Conservation (phyloP, 2,797 vertebrate genomes). For the Lemur catta region DNA sequence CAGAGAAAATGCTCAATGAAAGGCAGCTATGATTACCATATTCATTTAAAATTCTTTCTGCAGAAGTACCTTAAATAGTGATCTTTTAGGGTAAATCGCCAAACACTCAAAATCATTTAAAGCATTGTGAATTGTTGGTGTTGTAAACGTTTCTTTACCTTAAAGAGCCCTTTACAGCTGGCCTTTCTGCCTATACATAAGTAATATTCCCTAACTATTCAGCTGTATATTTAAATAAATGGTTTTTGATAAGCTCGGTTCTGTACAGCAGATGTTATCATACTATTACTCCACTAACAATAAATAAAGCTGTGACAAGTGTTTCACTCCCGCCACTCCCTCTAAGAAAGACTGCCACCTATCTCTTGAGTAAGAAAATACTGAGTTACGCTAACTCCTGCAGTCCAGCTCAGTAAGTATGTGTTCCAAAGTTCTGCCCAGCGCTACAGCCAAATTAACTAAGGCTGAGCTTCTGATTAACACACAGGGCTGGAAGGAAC, state of each 20-base stretch:
- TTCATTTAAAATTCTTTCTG: neutral
- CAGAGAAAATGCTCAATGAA: neutral
- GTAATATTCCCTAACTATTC: neutral
- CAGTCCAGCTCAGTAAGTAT: constrained; percentile 14
- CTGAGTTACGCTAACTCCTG: neutral
- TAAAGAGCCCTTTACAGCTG: neutral
- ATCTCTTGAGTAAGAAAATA: neutral
- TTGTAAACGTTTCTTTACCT: neutral
- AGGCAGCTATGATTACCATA: neutral
- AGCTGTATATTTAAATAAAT: neutral
- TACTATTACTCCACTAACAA: neutral
- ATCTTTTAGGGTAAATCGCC: neutral
- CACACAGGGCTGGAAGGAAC: constrained; percentile 40
- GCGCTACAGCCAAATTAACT: constrained; percentile 49
- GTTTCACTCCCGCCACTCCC: neutral
- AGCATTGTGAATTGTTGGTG: neutral
- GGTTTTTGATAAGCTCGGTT: neutral
- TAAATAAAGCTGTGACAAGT: neutral
- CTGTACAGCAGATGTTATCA: neutral
- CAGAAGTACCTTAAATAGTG: neutral
- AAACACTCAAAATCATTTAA: constrained; percentile 21
- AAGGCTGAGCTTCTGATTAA: constrained; percentile 78
- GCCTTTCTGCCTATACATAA: constrained; percentile 11
- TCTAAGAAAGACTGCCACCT: neutral
- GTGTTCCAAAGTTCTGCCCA: constrained; percentile 58